Conservation (phyloP, 2,113 vertebrate genomes). For the Gracilinanus agilis region DNA sequence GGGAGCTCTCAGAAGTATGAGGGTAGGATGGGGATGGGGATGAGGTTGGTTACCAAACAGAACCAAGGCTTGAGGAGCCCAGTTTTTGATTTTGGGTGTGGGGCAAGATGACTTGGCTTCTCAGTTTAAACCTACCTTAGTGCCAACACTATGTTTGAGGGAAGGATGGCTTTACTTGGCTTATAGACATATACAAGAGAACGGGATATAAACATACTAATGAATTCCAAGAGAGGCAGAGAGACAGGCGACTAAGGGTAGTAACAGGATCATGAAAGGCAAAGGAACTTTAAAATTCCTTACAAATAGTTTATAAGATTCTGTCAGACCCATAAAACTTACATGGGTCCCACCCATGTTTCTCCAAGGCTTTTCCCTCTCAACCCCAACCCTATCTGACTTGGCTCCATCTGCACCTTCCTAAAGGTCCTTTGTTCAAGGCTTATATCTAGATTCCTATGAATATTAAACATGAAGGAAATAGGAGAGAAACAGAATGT, state of each 20-base stretch:
- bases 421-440: neutral
- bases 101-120: neutral
- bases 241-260: neutral
- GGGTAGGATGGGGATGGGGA: neutral
- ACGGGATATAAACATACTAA: neutral
- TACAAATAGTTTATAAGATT: neutral
- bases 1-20: neutral
- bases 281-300: slow-evolving; percentile 21
- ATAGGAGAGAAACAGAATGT: neutral
- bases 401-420: neutral
- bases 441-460: neutral
- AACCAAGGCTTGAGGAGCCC: neutral
- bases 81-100: neutral
- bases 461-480: neutral
- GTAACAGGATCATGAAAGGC: neutral
- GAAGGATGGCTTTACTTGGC: neutral
- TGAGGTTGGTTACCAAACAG: neutral
- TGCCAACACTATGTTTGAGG: neutral
- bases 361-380: neutral
- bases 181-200: neutral
- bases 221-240: neutral
- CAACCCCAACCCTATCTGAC: neutral
- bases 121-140: neutral
- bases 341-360: neutral
- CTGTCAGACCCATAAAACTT: neutral